A percentile compares a stretch with the other conserved stretches of the same genome.
These are phyloP conservation scores for silkworm (Bombyx mori) DNA, from an alignment of 1,140 invertebrate species.

Conservation along the genomic window DNA sequence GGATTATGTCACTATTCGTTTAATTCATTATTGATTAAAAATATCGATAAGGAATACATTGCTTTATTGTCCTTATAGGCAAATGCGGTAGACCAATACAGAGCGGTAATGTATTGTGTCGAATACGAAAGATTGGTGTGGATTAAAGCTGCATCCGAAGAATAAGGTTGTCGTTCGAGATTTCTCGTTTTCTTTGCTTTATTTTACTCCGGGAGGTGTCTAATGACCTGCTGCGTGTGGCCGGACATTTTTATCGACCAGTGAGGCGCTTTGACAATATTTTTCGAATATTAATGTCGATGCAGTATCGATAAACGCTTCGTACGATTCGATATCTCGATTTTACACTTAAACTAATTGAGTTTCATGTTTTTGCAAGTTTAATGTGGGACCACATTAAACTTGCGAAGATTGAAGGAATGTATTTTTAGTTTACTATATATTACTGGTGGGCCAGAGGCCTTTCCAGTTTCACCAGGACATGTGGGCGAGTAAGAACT, in stretches of 20 bases:
- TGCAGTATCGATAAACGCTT: slow-evolving; percentile 50
- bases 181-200: slow-evolving; percentile 69
- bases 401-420: background rate
- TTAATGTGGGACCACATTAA: slow-evolving; percentile 11
- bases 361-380: slow-evolving; percentile 20
- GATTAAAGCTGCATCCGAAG: slow-evolving; percentile 14
- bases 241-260: slow-evolving; percentile 65
- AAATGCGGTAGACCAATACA: no score
- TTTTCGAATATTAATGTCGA: slow-evolving; percentile 66
- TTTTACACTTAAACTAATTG: slow-evolving; percentile 25
- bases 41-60: background rate
- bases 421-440: slow-evolving; percentile 10
- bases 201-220: slow-evolving; percentile 66
- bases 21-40: slow-evolving; percentile 2
- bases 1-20: slow-evolving; percentile 32
- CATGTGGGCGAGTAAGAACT: no score
- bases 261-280: slow-evolving; percentile 62
- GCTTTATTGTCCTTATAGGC: background rate
- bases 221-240: slow-evolving; percentile 68
- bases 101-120: no score
- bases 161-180: slow-evolving; percentile 50
- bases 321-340: slow-evolving; percentile 22
- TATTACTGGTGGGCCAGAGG: no score
- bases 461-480: no score
- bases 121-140: slow-evolving; percentile 3